Conservation (phyloP, 1,140 invertebrate species). For the Diabrotica undecimpunctata region DNA sequence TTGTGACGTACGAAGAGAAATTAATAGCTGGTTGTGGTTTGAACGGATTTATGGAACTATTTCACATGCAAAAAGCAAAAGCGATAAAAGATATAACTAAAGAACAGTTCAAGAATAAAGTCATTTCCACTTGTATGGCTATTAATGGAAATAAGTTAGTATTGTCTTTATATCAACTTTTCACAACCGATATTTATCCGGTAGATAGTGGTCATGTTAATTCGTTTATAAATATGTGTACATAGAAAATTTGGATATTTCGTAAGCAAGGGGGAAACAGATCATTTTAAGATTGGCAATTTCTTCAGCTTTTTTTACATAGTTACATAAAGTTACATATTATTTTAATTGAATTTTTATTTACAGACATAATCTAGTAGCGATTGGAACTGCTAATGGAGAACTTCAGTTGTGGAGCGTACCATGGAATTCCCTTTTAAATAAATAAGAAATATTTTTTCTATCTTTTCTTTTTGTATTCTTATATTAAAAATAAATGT, state of each 20-base stretch:
- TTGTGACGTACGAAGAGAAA: constrained; percentile 41
- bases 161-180: not conserved
- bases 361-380: constrained; percentile 37
- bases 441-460: not conserved
- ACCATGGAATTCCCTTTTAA: constrained; percentile 31
- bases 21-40: constrained; percentile 37
- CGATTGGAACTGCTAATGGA: constrained; percentile 37
- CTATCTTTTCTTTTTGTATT: too few species aligned
- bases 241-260: too few species aligned
- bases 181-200: too few species aligned
- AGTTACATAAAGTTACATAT: too few species aligned
- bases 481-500: too few species aligned
- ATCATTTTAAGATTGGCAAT: too few species aligned
- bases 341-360: constrained; percentile 10
- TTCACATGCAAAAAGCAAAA: constrained; percentile 35
- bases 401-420: constrained; percentile 41
- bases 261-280: too few species aligned
- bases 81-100: constrained; percentile 26
- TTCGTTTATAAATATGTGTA: too few species aligned
- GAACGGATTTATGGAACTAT: constrained; percentile 35
- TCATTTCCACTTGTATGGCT: constrained; percentile 27
- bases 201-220: too few species aligned
- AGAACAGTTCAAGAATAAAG: constrained; percentile 24
- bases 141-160: constrained; percentile 30
- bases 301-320: too few species aligned